Percentiles rank a stretch among this genome's conserved stretches.
These are phyloP conservation scores for Cryptoprocta ferox DNA, from an alignment of 2,797 vertebrate species.

Conservation along the genomic window DNA sequence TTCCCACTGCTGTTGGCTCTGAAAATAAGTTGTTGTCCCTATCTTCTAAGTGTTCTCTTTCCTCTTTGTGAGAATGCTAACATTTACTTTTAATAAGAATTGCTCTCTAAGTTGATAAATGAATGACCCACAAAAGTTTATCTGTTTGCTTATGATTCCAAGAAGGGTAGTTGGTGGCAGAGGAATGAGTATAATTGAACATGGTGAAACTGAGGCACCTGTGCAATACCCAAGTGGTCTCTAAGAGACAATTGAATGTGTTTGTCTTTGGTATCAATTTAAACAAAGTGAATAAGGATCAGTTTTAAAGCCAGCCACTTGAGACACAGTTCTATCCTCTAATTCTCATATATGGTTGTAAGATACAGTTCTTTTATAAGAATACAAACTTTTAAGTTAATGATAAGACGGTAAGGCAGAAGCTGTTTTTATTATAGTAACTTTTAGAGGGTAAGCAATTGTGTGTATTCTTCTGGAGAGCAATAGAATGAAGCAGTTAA, in stretches of 20 bases:
- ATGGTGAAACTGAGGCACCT: not conserved
- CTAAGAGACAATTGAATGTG: not conserved
- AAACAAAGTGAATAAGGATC: not conserved
- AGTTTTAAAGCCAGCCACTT: not conserved
- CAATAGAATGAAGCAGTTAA: not conserved
- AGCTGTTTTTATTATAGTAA: conserved; percentile 3
- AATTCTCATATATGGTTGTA: not conserved
- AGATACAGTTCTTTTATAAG: not conserved
- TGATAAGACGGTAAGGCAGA: not conserved
- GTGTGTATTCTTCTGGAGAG: not conserved
- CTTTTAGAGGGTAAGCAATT: conserved; percentile 40
- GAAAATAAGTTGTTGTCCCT: not conserved
- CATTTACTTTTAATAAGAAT: not conserved
- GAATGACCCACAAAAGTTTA: not conserved
- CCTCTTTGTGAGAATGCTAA: not conserved
- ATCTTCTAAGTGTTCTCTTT: not conserved
- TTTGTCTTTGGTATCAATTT: not conserved
- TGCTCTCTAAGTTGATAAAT: not conserved
- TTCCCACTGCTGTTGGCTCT: not conserved
- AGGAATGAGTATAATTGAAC: not conserved
- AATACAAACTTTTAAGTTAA: not conserved
- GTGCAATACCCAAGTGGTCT: not conserved
- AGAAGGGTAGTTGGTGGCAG: not conserved
- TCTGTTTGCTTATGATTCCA: not conserved
- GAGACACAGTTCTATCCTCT: not conserved